These are phyloP conservation scores for Conops quadrifasciatus DNA, from an alignment of 2,888 invertebrate genomes.

Conservation along the genomic window DNA sequence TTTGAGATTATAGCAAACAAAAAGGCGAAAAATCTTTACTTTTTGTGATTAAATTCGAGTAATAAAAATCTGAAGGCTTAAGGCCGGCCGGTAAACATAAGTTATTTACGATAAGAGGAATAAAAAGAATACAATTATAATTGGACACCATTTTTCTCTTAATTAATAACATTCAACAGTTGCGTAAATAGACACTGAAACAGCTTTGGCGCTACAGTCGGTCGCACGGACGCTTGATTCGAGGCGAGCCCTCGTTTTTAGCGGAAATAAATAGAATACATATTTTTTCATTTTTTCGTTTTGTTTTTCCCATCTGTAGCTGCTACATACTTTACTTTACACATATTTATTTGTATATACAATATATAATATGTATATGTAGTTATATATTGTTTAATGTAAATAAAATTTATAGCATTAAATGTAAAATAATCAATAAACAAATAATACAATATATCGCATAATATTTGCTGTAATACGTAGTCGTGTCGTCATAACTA, in stretches of 20 bases:
- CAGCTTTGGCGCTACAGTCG: background rate
- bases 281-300: too few relatives aligned
- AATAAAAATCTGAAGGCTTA: background rate
- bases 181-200: slow-evolving; percentile 1
- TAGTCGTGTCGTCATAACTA: background rate
- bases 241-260: too few relatives aligned
- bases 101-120: background rate
- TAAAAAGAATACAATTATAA: too few relatives aligned
- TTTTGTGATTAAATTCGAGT: background rate
- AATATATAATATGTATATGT: too few relatives aligned
- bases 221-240: background rate
- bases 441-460: slow-evolving; percentile 7
- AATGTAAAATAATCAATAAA: background rate
- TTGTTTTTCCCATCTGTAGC: background rate
- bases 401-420: background rate
- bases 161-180: slow-evolving; percentile 23
- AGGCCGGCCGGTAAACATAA: background rate
- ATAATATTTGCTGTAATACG: slow-evolving; percentile 12
- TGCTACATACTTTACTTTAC: slow-evolving; percentile 25
- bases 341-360: slow-evolving; percentile 3
- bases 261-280: too few relatives aligned
- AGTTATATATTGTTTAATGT: background rate
- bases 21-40: background rate
- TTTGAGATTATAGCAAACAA: background rate
- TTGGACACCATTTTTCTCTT: too few relatives aligned